Percentiles rank a stretch among this genome's conserved stretches.
Evolutionary conservation across 2,888 invertebrate species (phyloP).

Genomic region (Cheilosia pagana): DNA sequence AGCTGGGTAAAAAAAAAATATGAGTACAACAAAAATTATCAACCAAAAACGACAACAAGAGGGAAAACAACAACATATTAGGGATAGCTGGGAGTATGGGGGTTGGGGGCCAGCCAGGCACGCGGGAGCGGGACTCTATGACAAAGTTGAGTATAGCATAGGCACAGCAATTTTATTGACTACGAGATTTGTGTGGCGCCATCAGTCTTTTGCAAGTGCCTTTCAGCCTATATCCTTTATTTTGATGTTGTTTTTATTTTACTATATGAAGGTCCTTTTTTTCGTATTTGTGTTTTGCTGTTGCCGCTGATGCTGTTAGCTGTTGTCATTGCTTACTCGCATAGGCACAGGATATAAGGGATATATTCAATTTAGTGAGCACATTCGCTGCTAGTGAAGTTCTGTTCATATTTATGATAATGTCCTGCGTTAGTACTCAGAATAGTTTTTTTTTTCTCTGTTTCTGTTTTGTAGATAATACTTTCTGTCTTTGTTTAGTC

Average conservation of each 20-base stretch:
- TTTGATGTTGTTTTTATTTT: slow-evolving; percentile 74
- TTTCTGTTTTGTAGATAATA: slow-evolving; percentile 12
- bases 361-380: slow-evolving; percentile 73
- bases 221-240: slow-evolving; percentile 75
- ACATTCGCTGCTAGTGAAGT: slow-evolving; percentile 58
- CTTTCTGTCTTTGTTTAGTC: slow-evolving; percentile 29
- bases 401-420: slow-evolving; percentile 74
- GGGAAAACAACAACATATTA: slow-evolving; percentile 61
- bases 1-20: slow-evolving; percentile 39
- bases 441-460: slow-evolving; percentile 72
- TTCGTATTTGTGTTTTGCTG: slow-evolving; percentile 50
- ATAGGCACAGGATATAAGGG: slow-evolving; percentile 63
- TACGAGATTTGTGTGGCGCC: slow-evolving; percentile 77
- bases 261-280: slow-evolving; percentile 78
- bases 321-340: slow-evolving; percentile 52
- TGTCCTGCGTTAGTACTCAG: slow-evolving; percentile 67
- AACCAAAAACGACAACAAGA: slow-evolving; percentile 66
- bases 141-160: slow-evolving; percentile 63
- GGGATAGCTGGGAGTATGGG: slow-evolving; percentile 51
- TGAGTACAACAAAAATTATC: slow-evolving; percentile 72
- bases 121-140: slow-evolving; percentile 29
- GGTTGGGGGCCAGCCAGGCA: slow-evolving; percentile 39
- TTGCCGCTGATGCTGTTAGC: slow-evolving; percentile 60
- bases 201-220: slow-evolving; percentile 76
- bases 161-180: slow-evolving; percentile 73